Evolutionary conservation across 2,888 invertebrate genomes (phyloP).

Genomic region (Limenitis camilla): DNA sequence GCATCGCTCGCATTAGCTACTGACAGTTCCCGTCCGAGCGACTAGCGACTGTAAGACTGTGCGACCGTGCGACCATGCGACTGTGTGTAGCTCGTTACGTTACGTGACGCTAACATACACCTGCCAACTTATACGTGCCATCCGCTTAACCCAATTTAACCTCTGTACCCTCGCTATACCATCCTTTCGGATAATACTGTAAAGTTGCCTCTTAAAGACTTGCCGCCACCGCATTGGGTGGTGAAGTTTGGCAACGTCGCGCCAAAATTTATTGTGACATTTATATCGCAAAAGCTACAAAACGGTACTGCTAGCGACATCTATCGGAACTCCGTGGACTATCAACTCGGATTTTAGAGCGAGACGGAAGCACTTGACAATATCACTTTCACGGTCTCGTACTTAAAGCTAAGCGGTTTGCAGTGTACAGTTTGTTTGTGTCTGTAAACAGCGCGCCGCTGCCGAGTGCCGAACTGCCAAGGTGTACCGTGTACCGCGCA

Average conservation of each 20-base stretch:
- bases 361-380: constrained; percentile 67
- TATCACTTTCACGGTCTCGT: constrained; percentile 74
- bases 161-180: constrained; percentile 38
- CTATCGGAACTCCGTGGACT: constrained; percentile 46
- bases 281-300: constrained; percentile 47
- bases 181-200: constrained; percentile 33
- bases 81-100: constrained; percentile 65
- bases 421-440: constrained; percentile 74
- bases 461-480: constrained; percentile 37
- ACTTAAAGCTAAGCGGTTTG: constrained; percentile 75
- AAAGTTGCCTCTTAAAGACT: constrained; percentile 53
- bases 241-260: constrained; percentile 73
- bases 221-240: constrained; percentile 65
- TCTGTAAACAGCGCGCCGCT: constrained; percentile 70
- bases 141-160: constrained; percentile 38
- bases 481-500: constrained; percentile 57
- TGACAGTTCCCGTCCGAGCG: constrained; percentile 59
- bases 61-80: constrained; percentile 23
- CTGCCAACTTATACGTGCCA: constrained; percentile 43
- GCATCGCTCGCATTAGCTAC: constrained; percentile 72
- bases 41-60: not conserved
- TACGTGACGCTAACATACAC: constrained; percentile 66
- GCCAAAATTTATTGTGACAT: constrained; percentile 68
- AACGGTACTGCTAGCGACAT: constrained; percentile 63
- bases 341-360: constrained; percentile 56